A percentile compares a stretch with the other conserved stretches of the same genome.
Conservation (phyloP, 2,113 vertebrate species). For the Ceuthmochares aereus region DNA sequence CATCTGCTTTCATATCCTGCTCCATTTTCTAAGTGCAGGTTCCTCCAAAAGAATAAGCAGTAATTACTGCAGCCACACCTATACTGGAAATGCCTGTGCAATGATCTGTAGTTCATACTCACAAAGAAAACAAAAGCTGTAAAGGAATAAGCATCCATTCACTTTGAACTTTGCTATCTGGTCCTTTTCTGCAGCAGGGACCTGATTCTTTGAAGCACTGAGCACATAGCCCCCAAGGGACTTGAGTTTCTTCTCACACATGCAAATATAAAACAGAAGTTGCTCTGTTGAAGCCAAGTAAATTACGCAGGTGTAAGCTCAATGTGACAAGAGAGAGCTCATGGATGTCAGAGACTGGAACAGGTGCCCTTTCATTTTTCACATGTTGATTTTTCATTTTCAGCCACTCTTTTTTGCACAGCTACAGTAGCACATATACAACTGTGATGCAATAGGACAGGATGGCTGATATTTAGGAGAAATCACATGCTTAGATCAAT, state of each 20-base stretch:
- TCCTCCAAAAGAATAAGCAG: constrained; percentile 14
- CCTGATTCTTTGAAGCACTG: constrained; percentile 11
- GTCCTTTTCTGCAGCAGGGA: constrained; percentile 12
- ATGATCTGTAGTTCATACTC: background rate
- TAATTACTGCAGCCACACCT: constrained; percentile 59
- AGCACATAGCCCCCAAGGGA: constrained; percentile 4
- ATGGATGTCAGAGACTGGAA: background rate
- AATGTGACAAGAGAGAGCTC: background rate
- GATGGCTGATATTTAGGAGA: constrained; percentile 59
- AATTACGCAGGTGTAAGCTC: constrained; percentile 36
- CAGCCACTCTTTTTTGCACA: background rate
- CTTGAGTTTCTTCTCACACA: background rate
- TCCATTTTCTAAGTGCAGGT: constrained; percentile 9
- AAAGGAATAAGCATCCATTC: background rate
- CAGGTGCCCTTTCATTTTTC: constrained; percentile 53
- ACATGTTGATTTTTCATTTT: constrained; percentile 14
- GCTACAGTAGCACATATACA: background rate
- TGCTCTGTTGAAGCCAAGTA: background rate
- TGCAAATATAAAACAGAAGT: constrained; percentile 41
- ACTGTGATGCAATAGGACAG: constrained; percentile 27
- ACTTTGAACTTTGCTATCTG: background rate
- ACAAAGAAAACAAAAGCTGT: constrained; percentile 8
- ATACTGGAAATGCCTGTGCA: constrained; percentile 57
- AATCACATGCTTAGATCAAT: constrained; percentile 65
- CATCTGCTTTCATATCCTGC: background rate